Base-by-base conservation (phyloP, 2,888 invertebrate genomes). In the Pyrrhia umbra region DNA sequence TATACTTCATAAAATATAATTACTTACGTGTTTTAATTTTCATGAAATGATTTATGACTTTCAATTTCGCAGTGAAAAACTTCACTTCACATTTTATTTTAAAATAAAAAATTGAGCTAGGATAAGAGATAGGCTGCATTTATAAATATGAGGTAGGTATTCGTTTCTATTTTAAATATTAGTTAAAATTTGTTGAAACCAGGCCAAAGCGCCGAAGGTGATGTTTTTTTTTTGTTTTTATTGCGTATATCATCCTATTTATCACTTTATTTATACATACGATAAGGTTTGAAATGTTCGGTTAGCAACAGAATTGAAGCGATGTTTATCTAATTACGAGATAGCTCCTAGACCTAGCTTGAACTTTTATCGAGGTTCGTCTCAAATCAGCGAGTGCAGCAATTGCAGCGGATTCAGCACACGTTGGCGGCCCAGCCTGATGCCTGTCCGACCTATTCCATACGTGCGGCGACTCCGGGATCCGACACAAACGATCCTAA, bases 401-500 rank as follows among this genome's bases (percentile, higher is more conserved):
- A 63, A 69, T 70, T 83, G 85, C 86, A 83, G 73, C 68, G 71
- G 81, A 86, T 88, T 88, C 88, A 80, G 82, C 81, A 81, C 86
- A 86, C 86, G 87, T 81, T 83, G 75, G 49, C 66, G 54, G 79
- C 59, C 78, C 70, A 57, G 73, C 68, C 82, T 81, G 84, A 83
- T 85, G 86, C 82, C 82, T 84, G 85, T 78, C 83, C 81, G 84
- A 87, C 85, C 86, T 85, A 82, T 79, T 81, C 81, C 80, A 70
- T 83, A 89, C 90, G 90, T 90, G 90, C 85, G 80, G 77, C 30
- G 87, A 87, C 82, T 90, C 50, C 68, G 62, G 69, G 75, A 82
- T 82, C 77, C 68, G 60, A 68, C 75, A 61, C 61, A 71, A 70
- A 74, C 67, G 73, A 73, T 77, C 66, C 72, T 62, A 68, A 74